phyloP scores from a whole-genome alignment of 2,797 vertebrate species.

The Knipowitschia caucasica region DNA sequence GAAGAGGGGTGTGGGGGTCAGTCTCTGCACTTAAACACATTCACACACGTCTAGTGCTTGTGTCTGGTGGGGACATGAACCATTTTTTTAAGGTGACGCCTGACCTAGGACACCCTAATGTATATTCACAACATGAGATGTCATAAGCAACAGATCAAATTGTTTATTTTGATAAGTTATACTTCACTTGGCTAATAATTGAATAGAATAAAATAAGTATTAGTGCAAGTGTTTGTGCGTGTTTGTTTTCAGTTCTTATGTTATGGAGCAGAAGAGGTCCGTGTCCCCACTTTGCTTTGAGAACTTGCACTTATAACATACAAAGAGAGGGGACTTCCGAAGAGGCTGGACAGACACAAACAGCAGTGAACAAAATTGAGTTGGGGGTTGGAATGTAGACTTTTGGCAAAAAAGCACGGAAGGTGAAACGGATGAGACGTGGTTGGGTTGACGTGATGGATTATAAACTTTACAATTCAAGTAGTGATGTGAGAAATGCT shows the following conservation, averaged over 20 bases:
- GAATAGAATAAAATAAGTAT: too few relatives aligned
- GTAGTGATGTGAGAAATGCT: conserved; percentile 12
- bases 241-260: background rate
- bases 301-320: background rate
- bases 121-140: too few relatives aligned
- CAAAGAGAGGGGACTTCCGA: conserved; percentile 53
- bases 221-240: too few relatives aligned
- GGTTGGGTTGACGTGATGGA: background rate
- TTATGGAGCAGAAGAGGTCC: background rate
- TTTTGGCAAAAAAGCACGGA: background rate
- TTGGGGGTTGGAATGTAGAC: conserved; percentile 10
- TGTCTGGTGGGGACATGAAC: background rate
- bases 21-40: conserved; percentile 47
- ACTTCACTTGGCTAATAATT: too few relatives aligned
- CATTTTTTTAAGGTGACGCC: too few relatives aligned
- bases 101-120: too few relatives aligned
- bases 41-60: conserved; percentile 38
- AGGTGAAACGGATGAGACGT: conserved; percentile 29
- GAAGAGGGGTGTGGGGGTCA: conserved; percentile 60
- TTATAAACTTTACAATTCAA: background rate
- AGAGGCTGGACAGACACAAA: conserved; percentile 20
- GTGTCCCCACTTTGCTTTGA: background rate
- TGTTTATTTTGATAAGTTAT: too few relatives aligned
- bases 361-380: conserved; percentile 3
- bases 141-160: too few relatives aligned